These are phyloP conservation scores for Hyles vespertilio DNA, from an alignment of 1,140 invertebrate genomes.

Conservation along the genomic window DNA sequence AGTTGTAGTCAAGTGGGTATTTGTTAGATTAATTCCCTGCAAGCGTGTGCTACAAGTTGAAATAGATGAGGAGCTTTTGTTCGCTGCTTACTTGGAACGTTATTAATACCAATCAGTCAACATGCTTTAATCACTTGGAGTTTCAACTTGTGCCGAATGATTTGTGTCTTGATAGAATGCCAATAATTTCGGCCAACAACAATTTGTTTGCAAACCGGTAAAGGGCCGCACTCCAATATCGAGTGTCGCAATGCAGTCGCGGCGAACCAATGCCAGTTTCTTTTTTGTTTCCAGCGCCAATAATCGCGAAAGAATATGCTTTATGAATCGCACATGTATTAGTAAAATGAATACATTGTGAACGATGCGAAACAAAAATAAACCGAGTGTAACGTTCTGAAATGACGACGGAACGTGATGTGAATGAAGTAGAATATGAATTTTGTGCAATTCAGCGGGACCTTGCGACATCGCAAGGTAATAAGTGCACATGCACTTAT, in stretches of 20 bases:
- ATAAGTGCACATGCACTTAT: no score
- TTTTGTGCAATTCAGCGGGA: neutral
- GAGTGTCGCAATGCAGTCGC: constrained; percentile 5
- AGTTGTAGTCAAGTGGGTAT: constrained; percentile 2
- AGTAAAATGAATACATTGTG: no score
- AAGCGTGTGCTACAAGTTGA: constrained; percentile 5
- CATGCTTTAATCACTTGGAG: no score
- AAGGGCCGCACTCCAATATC: neutral
- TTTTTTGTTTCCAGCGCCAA: no score
- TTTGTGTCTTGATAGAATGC: no score
- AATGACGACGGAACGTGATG: constrained; percentile 2
- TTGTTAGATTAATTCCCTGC: constrained; percentile 18
- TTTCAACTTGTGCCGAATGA: no score
- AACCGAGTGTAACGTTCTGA: neutral
- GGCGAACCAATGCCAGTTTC: neutral
- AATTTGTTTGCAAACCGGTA: no score
- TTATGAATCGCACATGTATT: no score
- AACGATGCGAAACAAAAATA: no score
- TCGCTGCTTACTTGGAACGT: neutral
- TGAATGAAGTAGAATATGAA: constrained; percentile 5
- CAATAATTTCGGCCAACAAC: no score
- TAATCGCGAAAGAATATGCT: no score
- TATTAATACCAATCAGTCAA: constrained; percentile 6
- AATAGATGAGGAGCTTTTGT: constrained; percentile 20
- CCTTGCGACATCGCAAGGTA: no score